Evolutionary conservation across 30 jellyfish, hydroid and myxozoan species (phyloP).

Genomic region (Aurelia coerulea): DNA sequence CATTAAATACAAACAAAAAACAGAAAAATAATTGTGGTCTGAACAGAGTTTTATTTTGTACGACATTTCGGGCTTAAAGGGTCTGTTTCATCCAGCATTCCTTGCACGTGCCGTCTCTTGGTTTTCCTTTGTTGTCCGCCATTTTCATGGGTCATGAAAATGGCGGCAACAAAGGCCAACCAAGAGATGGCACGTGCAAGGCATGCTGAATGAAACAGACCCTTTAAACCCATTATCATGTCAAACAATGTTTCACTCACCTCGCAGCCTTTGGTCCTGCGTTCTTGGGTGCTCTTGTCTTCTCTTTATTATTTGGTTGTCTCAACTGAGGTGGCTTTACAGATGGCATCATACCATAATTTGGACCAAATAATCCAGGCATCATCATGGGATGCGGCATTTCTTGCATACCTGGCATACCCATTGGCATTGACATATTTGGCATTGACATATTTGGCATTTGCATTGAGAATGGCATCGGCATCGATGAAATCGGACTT

Average conservation of each 20-base stretch:
- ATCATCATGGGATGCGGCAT: slow-evolving; percentile 51
- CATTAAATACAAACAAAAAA: too few relatives aligned
- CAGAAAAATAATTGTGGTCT: too few relatives aligned
- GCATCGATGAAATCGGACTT: slow-evolving; percentile 37
- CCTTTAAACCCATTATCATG: too few relatives aligned
- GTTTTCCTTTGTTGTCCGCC: too few relatives aligned
- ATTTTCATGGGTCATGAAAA: too few relatives aligned
- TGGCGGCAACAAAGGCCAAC: too few relatives aligned
- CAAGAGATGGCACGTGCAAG: too few relatives aligned
- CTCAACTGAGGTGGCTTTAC: slow-evolving; percentile 55
- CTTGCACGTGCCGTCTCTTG: too few relatives aligned
- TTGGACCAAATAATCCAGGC: slow-evolving; percentile 39
- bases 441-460: slow-evolving; percentile 32
- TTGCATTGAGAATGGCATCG: slow-evolving; percentile 58
- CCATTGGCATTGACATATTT: slow-evolving; percentile 34
- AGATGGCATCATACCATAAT: slow-evolving; percentile 53
- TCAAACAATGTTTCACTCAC: slow-evolving; percentile 8
- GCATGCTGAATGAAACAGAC: too few relatives aligned
- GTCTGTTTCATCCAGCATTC: too few relatives aligned
- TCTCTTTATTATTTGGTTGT: slow-evolving; percentile 42
- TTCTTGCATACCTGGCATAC: slow-evolving; percentile 31
- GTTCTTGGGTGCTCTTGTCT: slow-evolving; percentile 18
- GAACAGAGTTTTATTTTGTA: too few relatives aligned
- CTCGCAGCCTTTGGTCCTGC: slow-evolving; percentile 45
- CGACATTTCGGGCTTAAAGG: too few relatives aligned